Percentiles rank a stretch among this genome's conserved stretches.
Evolutionary conservation across 2,113 vertebrate species (phyloP).

Genomic region (Euleptes europaea): DNA sequence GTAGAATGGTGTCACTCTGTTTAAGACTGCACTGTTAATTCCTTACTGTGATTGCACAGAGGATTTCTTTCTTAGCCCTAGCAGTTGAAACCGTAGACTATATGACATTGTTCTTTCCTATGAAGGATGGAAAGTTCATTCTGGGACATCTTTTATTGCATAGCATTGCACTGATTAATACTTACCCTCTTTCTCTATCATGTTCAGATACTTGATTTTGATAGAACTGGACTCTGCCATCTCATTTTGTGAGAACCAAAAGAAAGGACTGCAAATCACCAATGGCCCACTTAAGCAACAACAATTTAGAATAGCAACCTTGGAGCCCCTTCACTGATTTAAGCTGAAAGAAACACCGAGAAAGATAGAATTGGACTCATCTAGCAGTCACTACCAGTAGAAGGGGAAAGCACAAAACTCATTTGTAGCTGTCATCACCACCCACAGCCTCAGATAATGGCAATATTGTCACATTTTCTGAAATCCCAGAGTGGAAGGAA

Average conservation of each 20-base stretch:
- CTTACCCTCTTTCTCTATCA: neutral
- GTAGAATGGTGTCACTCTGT: no score
- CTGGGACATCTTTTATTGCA: no score
- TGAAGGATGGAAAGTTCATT: no score
- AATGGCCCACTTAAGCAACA: neutral
- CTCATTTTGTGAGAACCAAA: neutral
- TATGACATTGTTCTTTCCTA: no score
- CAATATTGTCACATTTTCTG: neutral
- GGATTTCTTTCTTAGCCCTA: no score
- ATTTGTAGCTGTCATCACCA: slow-evolving; percentile 5
- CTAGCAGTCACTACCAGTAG: neutral
- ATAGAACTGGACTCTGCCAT: neutral
- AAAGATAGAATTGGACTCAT: neutral
- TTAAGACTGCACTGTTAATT: no score
- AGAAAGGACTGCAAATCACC: neutral
- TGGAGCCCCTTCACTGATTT: neutral
- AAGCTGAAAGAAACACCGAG: neutral
- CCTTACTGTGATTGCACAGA: no score
- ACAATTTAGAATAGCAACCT: neutral
- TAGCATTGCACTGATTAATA: neutral
- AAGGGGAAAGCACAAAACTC: neutral
- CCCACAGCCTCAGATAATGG: neutral
- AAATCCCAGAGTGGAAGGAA: neutral
- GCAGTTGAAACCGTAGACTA: no score
- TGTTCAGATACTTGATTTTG: neutral